These are phyloP conservation scores for Anolis sagrei DNA, from an alignment of 2,113 vertebrate genomes.

Conservation along the genomic window DNA sequence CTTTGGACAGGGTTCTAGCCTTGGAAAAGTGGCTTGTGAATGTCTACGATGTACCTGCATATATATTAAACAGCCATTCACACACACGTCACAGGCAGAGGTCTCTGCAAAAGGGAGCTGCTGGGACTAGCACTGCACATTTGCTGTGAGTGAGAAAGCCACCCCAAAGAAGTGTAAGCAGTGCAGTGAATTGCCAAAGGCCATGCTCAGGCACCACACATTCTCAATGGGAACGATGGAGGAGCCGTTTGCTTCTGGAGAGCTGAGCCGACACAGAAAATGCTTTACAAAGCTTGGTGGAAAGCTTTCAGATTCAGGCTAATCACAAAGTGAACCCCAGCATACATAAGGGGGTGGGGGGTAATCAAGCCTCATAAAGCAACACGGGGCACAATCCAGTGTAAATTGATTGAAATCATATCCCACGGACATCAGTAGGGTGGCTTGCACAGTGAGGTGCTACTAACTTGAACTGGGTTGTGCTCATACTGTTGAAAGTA, in stretches of 20 bases:
- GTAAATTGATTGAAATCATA: neutral
- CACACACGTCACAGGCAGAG: neutral
- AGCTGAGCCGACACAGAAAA: slow-evolving; percentile 22
- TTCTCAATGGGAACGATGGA: slow-evolving; percentile 3
- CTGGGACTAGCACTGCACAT: slow-evolving; percentile 6
- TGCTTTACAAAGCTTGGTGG: slow-evolving; percentile 12
- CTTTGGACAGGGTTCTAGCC: neutral
- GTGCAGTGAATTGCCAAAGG: slow-evolving; percentile 10
- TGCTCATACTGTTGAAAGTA: neutral
- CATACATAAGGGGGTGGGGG: neutral
- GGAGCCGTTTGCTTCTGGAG: slow-evolving; percentile 31
- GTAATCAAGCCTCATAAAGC: neutral
- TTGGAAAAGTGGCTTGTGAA: neutral
- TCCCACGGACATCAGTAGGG: neutral
- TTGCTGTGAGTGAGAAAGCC: slow-evolving; percentile 8
- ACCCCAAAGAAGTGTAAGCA: slow-evolving; percentile 14
- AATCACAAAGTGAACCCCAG: neutral
- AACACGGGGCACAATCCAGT: neutral
- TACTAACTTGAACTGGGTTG: neutral
- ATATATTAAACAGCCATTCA: slow-evolving; percentile 22
- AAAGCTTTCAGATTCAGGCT: neutral
- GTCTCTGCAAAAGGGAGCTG: neutral
- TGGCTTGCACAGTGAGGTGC: neutral
- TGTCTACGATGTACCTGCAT: neutral
- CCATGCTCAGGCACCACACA: slow-evolving; percentile 17